Percentiles rank a stretch among this genome's conserved stretches.
Evolutionary conservation across 2,113 vertebrate species (phyloP).

Genomic region (Casuarius casuarius): DNA sequence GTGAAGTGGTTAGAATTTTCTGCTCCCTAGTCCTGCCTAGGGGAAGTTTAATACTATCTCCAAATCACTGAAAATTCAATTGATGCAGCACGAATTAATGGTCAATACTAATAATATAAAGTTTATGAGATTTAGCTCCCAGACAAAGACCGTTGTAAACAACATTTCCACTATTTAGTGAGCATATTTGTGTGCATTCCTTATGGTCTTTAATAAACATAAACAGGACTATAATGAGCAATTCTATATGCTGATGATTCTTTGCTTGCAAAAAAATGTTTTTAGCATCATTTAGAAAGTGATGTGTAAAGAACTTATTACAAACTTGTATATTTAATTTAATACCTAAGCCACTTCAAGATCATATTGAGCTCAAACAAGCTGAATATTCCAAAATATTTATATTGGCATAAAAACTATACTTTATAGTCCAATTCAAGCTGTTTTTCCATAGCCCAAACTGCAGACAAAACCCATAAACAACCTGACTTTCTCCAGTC

Average conservation of each 20-base stretch:
- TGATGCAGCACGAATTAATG: constrained; percentile 65
- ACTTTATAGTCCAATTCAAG: neutral
- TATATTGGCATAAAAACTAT: neutral
- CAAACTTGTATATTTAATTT: neutral
- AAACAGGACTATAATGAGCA: constrained; percentile 12
- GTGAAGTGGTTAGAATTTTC: constrained; percentile 44
- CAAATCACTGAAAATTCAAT: constrained; percentile 65
- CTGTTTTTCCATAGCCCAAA: neutral
- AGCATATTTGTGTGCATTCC: constrained; percentile 3
- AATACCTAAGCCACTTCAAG: constrained; percentile 21
- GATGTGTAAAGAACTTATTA: neutral
- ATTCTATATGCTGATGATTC: neutral
- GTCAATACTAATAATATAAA: constrained; percentile 61
- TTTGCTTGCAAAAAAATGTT: neutral
- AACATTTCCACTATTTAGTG: constrained; percentile 54
- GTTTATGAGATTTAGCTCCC: constrained; percentile 58
- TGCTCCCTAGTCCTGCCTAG: constrained; percentile 30
- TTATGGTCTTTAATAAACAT: constrained; percentile 58
- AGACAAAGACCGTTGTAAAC: constrained; percentile 49
- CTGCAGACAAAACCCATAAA: neutral
- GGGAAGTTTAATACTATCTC: constrained; percentile 53
- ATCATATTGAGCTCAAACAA: neutral
- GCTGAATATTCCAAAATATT: constrained; percentile 13
- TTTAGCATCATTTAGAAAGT: neutral
- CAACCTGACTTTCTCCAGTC: neutral